phyloP scores from a whole-genome alignment of 2,113 vertebrate species.

The Mesocricetus auratus region DNA sequence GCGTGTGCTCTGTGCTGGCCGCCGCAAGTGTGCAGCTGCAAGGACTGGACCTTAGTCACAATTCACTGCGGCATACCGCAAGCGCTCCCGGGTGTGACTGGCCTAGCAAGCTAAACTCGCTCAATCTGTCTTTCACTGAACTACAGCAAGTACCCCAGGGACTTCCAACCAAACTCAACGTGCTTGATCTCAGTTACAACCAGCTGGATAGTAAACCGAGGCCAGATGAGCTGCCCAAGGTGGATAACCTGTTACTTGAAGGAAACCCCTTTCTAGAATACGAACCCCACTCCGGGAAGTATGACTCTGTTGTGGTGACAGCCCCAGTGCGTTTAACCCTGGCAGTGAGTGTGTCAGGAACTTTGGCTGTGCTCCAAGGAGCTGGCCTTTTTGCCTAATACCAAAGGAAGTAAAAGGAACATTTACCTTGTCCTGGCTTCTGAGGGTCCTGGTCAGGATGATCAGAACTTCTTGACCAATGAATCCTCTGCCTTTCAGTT shows the following conservation, averaged over 20 bases:
- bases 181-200: conserved; percentile 87
- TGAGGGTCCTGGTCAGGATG: neutral
- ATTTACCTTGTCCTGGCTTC: neutral
- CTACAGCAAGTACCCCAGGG: conserved; percentile 73
- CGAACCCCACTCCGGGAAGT: neutral
- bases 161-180: conserved; percentile 79
- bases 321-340: neutral
- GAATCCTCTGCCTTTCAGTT: neutral
- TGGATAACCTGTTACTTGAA: conserved; percentile 81
- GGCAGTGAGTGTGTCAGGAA: conserved; percentile 52
- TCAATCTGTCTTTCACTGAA: conserved; percentile 82
- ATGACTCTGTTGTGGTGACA: neutral
- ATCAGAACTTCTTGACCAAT: neutral
- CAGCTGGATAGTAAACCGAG: conserved; percentile 72
- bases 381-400: conserved; percentile 15
- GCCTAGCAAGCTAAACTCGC: conserved; percentile 73
- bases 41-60: conserved; percentile 86
- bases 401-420: neutral
- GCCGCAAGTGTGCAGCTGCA: neutral
- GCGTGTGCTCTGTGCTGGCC: conserved; percentile 71
- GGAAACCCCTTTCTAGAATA: conserved; percentile 79
- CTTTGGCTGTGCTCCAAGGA: conserved; percentile 35
- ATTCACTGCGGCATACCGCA: conserved; percentile 63
- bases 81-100: conserved; percentile 79
- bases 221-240: conserved; percentile 64